Conservation (phyloP, 2,888 invertebrate species). For the Cerastoderma edule region DNA sequence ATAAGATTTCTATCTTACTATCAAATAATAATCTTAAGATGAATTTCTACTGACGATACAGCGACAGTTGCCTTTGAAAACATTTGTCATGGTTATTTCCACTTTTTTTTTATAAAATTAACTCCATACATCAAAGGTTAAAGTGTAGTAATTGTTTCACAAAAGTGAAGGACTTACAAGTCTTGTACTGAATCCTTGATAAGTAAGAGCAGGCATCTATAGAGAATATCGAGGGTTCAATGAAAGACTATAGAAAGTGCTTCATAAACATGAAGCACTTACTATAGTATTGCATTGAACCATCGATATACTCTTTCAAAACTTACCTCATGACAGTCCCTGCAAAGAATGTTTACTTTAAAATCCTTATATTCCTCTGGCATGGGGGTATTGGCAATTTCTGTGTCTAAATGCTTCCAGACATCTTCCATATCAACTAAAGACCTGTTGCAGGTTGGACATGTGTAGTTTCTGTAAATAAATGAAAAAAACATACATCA, state of each 20-base stretch:
- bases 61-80: too few relatives aligned
- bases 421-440: conserved; percentile 93
- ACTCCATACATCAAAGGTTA: background rate
- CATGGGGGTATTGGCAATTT: conserved; percentile 92
- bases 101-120: too few relatives aligned
- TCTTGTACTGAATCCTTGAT: too few relatives aligned
- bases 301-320: background rate
- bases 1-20: too few relatives aligned
- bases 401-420: conserved; percentile 92
- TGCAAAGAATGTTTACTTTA: conserved; percentile 93
- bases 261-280: background rate
- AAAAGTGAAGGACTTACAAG: too few relatives aligned
- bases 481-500: too few relatives aligned
- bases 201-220: too few relatives aligned
- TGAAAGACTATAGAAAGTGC: background rate
- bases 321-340: conserved; percentile 94
- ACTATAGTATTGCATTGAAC: background rate
- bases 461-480: conserved; percentile 90
- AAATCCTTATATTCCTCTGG: conserved; percentile 92
- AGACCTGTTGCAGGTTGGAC: conserved; percentile 94
- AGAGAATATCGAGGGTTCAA: background rate
- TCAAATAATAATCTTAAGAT: too few relatives aligned
- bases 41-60: too few relatives aligned
- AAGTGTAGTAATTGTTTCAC: background rate
- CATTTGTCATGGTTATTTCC: too few relatives aligned